A percentile compares a stretch with the other conserved stretches of the same genome.
Evolutionary conservation across 1,140 invertebrate species (phyloP).

Genomic region (Pemphigus obesinymphae): DNA sequence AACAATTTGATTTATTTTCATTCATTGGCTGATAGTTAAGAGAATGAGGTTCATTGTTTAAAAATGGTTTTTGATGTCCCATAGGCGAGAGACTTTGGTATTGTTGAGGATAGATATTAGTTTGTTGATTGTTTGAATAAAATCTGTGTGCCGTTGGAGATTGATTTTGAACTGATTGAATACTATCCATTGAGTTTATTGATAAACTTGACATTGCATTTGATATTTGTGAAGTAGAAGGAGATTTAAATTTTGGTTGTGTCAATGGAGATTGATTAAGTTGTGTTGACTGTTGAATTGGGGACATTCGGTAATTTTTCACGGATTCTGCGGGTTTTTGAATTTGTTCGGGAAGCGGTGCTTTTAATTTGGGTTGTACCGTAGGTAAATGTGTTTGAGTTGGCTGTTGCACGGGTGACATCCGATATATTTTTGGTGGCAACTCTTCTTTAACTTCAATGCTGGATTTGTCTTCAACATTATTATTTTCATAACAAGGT

Average conservation of each 20-base stretch:
- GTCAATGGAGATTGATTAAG: background rate
- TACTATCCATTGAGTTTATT: background rate
- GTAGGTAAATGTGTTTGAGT: background rate
- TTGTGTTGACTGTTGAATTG: background rate
- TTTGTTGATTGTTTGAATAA: background rate
- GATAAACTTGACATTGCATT: background rate
- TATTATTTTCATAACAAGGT: background rate
- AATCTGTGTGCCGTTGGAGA: background rate
- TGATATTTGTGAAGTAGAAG: background rate
- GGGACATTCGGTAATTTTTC: constrained; percentile 17
- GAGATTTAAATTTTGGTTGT: constrained; percentile 15
- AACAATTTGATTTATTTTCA: background rate
- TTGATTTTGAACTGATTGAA: background rate
- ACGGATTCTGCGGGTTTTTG: constrained; percentile 6
- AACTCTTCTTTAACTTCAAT: background rate
- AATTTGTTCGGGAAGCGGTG: background rate
- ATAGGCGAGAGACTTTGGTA: constrained; percentile 10
- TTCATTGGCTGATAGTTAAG: constrained; percentile 3
- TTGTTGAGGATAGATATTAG: background rate
- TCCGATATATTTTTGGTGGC: background rate
- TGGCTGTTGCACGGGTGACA: constrained; percentile 12
- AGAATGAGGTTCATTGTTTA: background rate
- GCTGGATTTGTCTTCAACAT: constrained; percentile 8
- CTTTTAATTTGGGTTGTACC: constrained; percentile 21
- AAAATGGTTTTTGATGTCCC: constrained; percentile 14